Base-by-base conservation (phyloP, 2,113 vertebrate species). In the Bombycilla garrulus region DNA sequence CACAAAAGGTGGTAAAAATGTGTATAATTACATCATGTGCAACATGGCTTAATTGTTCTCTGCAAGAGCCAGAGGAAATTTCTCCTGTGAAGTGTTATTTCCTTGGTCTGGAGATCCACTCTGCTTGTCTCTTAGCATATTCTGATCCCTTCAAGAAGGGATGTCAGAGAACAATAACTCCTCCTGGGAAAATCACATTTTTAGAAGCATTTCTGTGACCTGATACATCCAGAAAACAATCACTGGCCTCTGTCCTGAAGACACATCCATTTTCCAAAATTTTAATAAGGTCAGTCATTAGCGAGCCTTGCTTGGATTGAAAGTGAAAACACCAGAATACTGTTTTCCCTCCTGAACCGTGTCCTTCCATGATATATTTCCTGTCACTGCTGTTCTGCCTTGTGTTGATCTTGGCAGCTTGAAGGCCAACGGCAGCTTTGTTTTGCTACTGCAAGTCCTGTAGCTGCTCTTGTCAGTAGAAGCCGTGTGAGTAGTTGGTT, bases 1-100 rank as follows among this genome's bases (percentile, higher is more conserved):
- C 61, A 94, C 65, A 95, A 94, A 95, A 94, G 79, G 56, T 74
- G 77, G 62, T 92, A 88, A 93, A 92, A 96, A 86, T 83, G 72
- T 83, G 53, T 58, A 19, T 92, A 96, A 94, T 92, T 90, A 29
- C 90, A 92, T 90, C 79, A 62, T 81, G 67, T 77, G 71, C 67
- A 84, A 67, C 69, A 50, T 83, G 80, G 65, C 48, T 81, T 79
- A 71, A 62, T 65, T 86, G 71, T 83, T 86, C 60, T 51, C 51
- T 81, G 64, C 31, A n/a, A 48, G 20, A 81, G 58, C 45, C 78
- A 91, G 53, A 62, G 33, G 66, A 85, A 71, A 54, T 88, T 70
- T 81, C 48, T 71, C 13, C 8, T 0, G 1, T 66, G 29, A 73
- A 86, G 42, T 61, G 69, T 62, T 60, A 16, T 36, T 80, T 64